Percentiles rank a stretch among this genome's conserved stretches.
phyloP scores from a whole-genome alignment of 2,797 vertebrate genomes.

The Rhyacichthys aspro region DNA sequence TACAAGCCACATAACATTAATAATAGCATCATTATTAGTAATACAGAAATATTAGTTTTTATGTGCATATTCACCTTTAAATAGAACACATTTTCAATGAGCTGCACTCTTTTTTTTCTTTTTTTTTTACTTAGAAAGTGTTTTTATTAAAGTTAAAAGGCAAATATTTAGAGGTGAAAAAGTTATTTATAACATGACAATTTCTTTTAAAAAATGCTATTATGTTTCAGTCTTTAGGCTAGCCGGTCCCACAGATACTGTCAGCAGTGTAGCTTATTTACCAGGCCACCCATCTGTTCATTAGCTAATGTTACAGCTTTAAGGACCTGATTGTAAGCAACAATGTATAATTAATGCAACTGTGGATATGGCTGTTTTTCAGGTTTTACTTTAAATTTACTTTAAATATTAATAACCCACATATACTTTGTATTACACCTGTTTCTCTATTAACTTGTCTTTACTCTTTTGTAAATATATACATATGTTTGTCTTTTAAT shows the following conservation, averaged over 20 bases:
- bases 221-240: too few species aligned
- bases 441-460: conserved; percentile 48
- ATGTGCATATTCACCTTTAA: too few species aligned
- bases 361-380: conserved; percentile 20
- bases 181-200: too few species aligned
- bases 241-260: background rate
- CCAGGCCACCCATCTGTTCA: conserved; percentile 26
- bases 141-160: too few species aligned
- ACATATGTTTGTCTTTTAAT: background rate
- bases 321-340: conserved; percentile 22
- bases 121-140: too few species aligned
- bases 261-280: conserved; percentile 19
- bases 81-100: too few species aligned
- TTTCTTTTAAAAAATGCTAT: too few species aligned
- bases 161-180: too few species aligned
- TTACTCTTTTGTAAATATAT: background rate
- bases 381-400: conserved; percentile 29
- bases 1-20: background rate
- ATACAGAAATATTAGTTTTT: too few species aligned
- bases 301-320: conserved; percentile 27
- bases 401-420: conserved; percentile 48
- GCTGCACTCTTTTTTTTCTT: too few species aligned
- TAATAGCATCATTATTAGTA: too few species aligned
- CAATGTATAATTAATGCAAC: conserved; percentile 40
- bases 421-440: too few species aligned